Base-by-base conservation (phyloP, 2,113 vertebrate species). In the Grallaria varia region DNA sequence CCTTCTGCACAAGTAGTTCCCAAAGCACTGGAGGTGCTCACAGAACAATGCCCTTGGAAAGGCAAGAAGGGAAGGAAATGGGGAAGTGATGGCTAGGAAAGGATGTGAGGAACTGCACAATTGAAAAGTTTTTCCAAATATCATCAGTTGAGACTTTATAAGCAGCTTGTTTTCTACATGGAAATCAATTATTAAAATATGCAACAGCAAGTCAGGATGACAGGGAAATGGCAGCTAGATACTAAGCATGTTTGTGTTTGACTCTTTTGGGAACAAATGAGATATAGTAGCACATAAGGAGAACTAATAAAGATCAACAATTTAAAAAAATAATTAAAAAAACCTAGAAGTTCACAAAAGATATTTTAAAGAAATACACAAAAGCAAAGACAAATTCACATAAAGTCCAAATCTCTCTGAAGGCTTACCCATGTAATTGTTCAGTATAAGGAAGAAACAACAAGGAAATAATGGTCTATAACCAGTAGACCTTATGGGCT, bases 1-100 rank as follows among this genome's bases (percentile, higher is more conserved):
- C 8, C 45, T 62, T 45, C 88, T 73, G 50, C 58, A 58, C 0
- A 0, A 52, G 23, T 5, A 62, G 42, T 2, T 85, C n/a, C 68
- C 52, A 56, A 62, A 87, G 62, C 55, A 80, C 2, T 3, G 27
- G 30, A 60, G 30, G 7, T 50, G 23, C 56, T 58, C n/a, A 40
- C 30, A 72, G 33, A 71, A 19, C 31, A 82, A 3, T 0, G 0
- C 24, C 56, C 47, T 58, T 27, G 56, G 47, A 71, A 87, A 72
- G 23, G 28, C 42, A 72, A 73, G 21, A 42, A 77, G 27, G 22
- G 58, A 80, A 67, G 40, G 6, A 23, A 3, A 20, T 8, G 13
- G 9, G 12, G 24, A 67, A 83, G 30, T 2, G 16, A 75, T 15
- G 17, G 44, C 59, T 47, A 67, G 33, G 37, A 91, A 13, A 88